Evolutionary conservation across 2,888 invertebrate species (phyloP), one percentile per base, ranked within the genome.

Genomic region (Leptura quadrifasciata): DNA sequence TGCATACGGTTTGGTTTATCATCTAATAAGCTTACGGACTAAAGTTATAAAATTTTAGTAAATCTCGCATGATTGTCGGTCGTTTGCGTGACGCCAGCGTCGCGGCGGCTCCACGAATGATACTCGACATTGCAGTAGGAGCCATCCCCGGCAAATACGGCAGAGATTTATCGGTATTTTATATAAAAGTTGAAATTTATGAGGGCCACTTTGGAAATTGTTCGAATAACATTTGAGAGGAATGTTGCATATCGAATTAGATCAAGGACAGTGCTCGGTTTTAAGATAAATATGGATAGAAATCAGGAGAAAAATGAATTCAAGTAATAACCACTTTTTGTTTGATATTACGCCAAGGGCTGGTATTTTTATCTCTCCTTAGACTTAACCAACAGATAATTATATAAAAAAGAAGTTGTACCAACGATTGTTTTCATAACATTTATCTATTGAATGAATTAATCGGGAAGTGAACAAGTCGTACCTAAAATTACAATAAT

Each of bases 1-100:
- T 47, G 47, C 47, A 47, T 47, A 47, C 47, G 17, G n/a, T 47
- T 47, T 47, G 15, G 47, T 15, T 15, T 47, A n/a, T n/a, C 47
- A n/a, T 47, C n/a, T 47, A 47, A 47, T 47, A 47, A 47, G 47
- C 47, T 47, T 47, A 47, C 47, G 47, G 47, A n/a, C 47, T 39
- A 31, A 39, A 47, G 39, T 58, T 69, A 60, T 39, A 69, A 47
- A 69, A 69, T 69, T 68, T 58, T 58, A 35, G 35, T 24, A 39
- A 58, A 57, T 24, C 57, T 73, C 24, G 67, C 74, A 47, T 65
- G 74, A 58, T 31, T 12, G 27, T 24, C 9, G 24, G 54, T 31
- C 18, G 60, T 67, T 67, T 15, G 68, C 74, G 74, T 67, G 65
- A 57, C 68, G 67, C 68, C 24, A 68, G 55, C 68, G 60, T 52